phyloP scores from a whole-genome alignment of 37 sponge, comb jelly and placozoan genomes.

The Spongilla lacustris region DNA sequence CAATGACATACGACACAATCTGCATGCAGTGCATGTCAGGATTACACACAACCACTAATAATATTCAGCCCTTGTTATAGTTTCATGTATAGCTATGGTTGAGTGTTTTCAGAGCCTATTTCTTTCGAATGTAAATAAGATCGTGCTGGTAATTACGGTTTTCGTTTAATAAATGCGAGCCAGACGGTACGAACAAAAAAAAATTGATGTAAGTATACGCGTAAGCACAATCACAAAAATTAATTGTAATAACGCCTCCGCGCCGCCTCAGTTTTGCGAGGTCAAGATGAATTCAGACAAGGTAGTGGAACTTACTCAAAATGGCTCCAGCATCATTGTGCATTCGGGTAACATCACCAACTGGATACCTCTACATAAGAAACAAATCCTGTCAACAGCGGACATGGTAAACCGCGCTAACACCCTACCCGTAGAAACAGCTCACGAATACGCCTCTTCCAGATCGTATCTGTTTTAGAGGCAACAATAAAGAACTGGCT shows the following conservation, averaged over 20 bases:
- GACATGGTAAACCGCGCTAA: neutral
- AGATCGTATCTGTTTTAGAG: neutral
- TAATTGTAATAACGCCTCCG: neutral
- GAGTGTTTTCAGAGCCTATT: too few species aligned
- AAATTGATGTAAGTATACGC: too few species aligned
- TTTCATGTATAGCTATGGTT: too few species aligned
- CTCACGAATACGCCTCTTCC: neutral
- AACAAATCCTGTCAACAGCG: neutral
- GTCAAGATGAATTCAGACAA: neutral
- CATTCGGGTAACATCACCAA: neutral
- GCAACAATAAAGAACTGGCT: neutral
- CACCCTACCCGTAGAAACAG: neutral
- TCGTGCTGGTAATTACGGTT: too few species aligned
- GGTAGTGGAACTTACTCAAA: neutral
- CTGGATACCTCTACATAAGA: neutral
- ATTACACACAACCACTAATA: too few species aligned
- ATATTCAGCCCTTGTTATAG: too few species aligned
- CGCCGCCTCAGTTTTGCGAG: neutral
- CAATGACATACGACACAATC: too few species aligned
- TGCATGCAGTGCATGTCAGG: too few species aligned
- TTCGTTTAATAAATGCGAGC: too few species aligned
- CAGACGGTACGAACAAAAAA: too few species aligned
- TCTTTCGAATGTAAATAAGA: too few species aligned
- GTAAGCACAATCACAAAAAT: neutral
- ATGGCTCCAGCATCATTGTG: neutral